Conservation (phyloP, 2,888 invertebrate species). For the Nebria salina region DNA sequence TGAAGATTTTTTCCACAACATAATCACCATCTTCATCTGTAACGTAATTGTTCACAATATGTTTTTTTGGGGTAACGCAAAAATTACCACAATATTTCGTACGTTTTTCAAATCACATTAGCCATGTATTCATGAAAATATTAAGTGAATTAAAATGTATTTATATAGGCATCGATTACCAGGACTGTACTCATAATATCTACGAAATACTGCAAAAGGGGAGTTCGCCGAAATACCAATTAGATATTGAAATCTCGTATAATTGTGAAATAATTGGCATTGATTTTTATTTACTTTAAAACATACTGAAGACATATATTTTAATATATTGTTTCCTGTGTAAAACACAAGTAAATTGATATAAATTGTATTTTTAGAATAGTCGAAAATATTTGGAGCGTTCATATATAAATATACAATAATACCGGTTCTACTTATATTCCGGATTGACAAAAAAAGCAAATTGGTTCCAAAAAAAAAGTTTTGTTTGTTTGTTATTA, state of each 20-base stretch:
- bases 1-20: conserved; percentile 36
- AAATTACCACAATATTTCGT: background rate
- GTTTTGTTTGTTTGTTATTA: too few relatives aligned
- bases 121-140: too few relatives aligned
- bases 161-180: too few relatives aligned
- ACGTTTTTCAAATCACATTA: too few relatives aligned
- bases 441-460: too few relatives aligned
- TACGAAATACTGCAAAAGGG: too few relatives aligned
- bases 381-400: background rate
- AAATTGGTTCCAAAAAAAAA: too few relatives aligned
- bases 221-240: too few relatives aligned
- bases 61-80: background rate
- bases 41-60: conserved; percentile 22
- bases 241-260: too few relatives aligned
- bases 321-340: background rate
- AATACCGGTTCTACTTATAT: background rate
- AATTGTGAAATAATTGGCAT: background rate
- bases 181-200: too few relatives aligned
- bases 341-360: background rate
- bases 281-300: too few relatives aligned
- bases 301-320: background rate
- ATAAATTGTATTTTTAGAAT: background rate
- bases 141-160: too few relatives aligned
- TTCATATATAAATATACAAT: background rate
- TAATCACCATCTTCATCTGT: conserved; percentile 42